A percentile compares a stretch with the other conserved stretches of the same genome.
These are phyloP conservation scores for Clivina fossor DNA, from an alignment of 2,888 invertebrate genomes.

Conservation along the genomic window DNA sequence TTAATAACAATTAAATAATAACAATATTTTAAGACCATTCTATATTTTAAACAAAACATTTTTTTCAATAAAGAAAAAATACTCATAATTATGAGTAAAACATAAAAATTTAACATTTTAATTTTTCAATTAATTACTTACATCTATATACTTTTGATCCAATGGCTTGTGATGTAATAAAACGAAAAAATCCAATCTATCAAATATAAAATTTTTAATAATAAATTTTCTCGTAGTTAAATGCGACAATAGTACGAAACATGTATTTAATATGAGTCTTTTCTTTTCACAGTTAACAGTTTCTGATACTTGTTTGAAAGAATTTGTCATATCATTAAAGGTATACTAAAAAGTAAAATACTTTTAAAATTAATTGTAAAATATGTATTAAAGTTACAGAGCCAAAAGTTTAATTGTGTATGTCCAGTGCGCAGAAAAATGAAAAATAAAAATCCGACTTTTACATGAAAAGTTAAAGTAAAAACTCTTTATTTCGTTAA, in stretches of 20 bases:
- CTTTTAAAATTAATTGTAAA: neutral
- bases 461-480: neutral
- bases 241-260: slow-evolving; percentile 14
- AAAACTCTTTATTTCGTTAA: too few species aligned
- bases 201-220: slow-evolving; percentile 23
- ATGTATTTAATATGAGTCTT: slow-evolving; percentile 6
- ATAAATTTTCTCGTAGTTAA: slow-evolving; percentile 21
- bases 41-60: neutral
- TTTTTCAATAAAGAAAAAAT: neutral
- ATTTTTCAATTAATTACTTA: slow-evolving; percentile 4
- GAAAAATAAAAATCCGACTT: too few species aligned
- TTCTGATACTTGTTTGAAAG: slow-evolving; percentile 28
- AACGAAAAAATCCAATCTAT: slow-evolving; percentile 18
- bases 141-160: slow-evolving; percentile 22
- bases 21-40: neutral
- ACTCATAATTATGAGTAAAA: neutral
- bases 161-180: slow-evolving; percentile 25
- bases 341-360: slow-evolving; percentile 18
- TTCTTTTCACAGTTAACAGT: slow-evolving; percentile 10
- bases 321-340: slow-evolving; percentile 6
- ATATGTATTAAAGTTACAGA: neutral
- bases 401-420: too few species aligned
- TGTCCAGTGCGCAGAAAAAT: too few species aligned
- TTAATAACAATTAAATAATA: too few species aligned
- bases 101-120: neutral